Base-by-base conservation (phyloP, 2,797 vertebrate genomes). In the Podarcis lilfordi region DNA sequence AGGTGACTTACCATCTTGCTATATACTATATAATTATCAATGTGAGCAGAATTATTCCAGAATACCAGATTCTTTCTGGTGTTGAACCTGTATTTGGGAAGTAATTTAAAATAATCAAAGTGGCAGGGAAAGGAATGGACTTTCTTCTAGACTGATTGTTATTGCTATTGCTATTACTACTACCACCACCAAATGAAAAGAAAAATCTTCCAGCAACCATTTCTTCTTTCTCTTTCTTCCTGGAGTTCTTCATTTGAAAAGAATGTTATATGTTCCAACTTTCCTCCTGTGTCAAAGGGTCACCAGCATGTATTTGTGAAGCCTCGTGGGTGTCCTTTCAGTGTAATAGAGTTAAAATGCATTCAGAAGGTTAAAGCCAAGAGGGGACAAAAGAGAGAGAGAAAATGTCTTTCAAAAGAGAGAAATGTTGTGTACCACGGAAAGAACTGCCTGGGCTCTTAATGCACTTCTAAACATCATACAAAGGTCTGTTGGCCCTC, bases 401-500 rank as follows among this genome's bases (percentile, higher is more conserved):
- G 68, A 72, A 69, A 4, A 8, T 21, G 77, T 7, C 45, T 91
- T 87, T 82, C 80, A 83, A 92, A 88, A 21, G 61, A 27, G 9
- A 76, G 64, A 77, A 84, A 69, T 8, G 1, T 69, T 80, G 1
- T 27, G 25, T 86, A 75, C 29, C 29, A 1, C 1, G 55, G 27
- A 91, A 86, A 13, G 86, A 91, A 59, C 86, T 50, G 27, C 50
- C 2, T 85, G 89, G 61, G 35, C 35, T 5, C 55, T 79, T 86
- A 80, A 85, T 84, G 76, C 64, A 55, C 80, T 77, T 88, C 77
- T 78, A 85, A 95, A 78, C 5, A 71, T 3, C 23, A 5, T 29
- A 79, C 75, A 75, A 88, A 82, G 64, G 68, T 17, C 27, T 69
- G 2, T 55, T 88, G 8, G 10, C 83, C 19, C 29, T 27, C 69